Percentiles rank a stretch among this genome's conserved stretches.
Evolutionary conservation across 2,797 vertebrate species (phyloP).

Genomic region (Acrossocheilus fasciatus): DNA sequence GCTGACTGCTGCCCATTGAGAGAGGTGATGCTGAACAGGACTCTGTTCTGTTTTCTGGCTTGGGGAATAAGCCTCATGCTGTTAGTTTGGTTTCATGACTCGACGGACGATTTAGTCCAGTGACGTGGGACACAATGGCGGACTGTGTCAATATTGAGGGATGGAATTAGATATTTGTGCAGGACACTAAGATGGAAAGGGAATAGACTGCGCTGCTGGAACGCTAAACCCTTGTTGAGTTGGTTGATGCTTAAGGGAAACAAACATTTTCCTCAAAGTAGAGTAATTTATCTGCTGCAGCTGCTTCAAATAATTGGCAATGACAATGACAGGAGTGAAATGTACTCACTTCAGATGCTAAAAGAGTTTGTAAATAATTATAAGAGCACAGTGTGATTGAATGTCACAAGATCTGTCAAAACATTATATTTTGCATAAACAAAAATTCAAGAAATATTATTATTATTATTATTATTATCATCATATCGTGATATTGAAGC

Average conservation of each 20-base stretch:
- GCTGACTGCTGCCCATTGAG: conserved; percentile 40
- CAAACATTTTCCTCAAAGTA: conserved; percentile 5
- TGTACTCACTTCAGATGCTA: not conserved
- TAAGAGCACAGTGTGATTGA: not conserved
- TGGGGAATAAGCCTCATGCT: conserved; percentile 47
- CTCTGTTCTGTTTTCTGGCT: conserved; percentile 41
- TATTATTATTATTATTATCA: not conserved
- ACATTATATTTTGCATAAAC: not conserved
- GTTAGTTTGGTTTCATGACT: conserved; percentile 44
- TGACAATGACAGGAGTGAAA: not conserved
- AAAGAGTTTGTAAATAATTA: not conserved
- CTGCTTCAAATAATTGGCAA: conserved; percentile 2
- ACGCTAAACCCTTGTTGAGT: not conserved
- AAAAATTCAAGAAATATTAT: not conserved
- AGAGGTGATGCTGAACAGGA: conserved; percentile 44
- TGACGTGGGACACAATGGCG: conserved; percentile 39
- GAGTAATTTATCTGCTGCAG: not conserved
- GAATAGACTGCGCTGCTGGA: not conserved
- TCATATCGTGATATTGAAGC: not conserved
- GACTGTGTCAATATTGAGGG: conserved; percentile 42
- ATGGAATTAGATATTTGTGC: conserved; percentile 9
- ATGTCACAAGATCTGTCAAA: not conserved
- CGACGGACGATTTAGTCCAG: conserved; percentile 17
- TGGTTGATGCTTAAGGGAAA: not conserved
- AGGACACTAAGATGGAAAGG: conserved; percentile 15